Evolutionary conservation across 1,140 invertebrate species (phyloP), one percentile per base, ranked within the genome.

Genomic region (Diabrotica virgifera): DNA sequence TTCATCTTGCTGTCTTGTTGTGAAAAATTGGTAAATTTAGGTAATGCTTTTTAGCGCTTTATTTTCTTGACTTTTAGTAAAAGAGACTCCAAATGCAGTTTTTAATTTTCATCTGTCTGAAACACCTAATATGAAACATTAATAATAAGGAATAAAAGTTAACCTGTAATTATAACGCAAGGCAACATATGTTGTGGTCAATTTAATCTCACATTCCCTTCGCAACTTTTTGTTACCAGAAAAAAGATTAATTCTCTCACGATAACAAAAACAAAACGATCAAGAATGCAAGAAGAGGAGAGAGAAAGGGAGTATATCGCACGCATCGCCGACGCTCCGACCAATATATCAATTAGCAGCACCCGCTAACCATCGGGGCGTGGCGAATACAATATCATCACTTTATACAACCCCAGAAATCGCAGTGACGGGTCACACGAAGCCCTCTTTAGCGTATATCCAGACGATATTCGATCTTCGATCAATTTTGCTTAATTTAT

Each of bases 331-430:
- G 54, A 55, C 57, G 56, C 60, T 38, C 59, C 64, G 55, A 54
- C 68, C 70, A 70, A 70, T 72, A 70, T 72, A 72, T 72, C 70
- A 72, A 72, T 72, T 72, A 72, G 64, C 59, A 63, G 70, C 70
- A 69, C 70, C 70, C 64, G 70, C 62, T 72, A 72, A 72, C 70
- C 68, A 72, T 54, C 68, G 62, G 68, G 70, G 70, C 70, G 70
- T 72, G 70, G 70, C 70, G 68, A 63, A 68, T 62, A 72, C 68
- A 72, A 71, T 69, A 68, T 66, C 66, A 60, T 62, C 70, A 61
- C 64, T 60, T 37, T 12, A 8, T 46, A 35, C 36, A 36, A 24
- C 36, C 52, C 37, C 61, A 11, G 14, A 40, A 61, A 46, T 46
- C 40, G 40, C 40, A 46, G 40, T 46, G 40, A 46, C 40, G 40